Percentiles rank a stretch among this genome's conserved stretches.
phyloP scores from a whole-genome alignment of 53 echinoderm and acorn worm species.

The Paracentrotus lividus region DNA sequence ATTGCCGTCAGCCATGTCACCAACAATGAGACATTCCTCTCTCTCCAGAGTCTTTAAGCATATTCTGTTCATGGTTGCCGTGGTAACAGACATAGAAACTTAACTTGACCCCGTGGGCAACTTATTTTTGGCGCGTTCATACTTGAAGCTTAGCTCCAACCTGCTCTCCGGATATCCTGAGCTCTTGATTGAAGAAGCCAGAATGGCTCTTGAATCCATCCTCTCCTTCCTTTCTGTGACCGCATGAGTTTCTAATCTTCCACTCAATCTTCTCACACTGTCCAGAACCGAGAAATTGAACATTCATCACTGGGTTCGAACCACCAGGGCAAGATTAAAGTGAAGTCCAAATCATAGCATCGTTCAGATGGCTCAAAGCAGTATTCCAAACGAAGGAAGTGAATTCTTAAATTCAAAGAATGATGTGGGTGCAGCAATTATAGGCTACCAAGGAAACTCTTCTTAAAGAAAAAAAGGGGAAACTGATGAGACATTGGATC shows the following conservation, averaged over 20 bases:
- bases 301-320: background rate
- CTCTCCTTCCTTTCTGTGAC: background rate
- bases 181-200: conserved; percentile 49
- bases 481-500: background rate
- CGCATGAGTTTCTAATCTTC: conserved; percentile 1
- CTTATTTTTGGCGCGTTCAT: conserved; percentile 56
- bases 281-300: too few relatives aligned
- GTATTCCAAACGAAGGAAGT: background rate
- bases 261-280: background rate
- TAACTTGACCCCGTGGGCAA: conserved; percentile 56
- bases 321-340: background rate
- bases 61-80: conserved; percentile 52
- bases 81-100: conserved; percentile 64
- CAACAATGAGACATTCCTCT: conserved; percentile 53
- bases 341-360: background rate
- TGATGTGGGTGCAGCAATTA: background rate
- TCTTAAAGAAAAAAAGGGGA: background rate
- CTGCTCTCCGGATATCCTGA: conserved; percentile 60
- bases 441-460: background rate
- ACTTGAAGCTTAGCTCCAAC: conserved; percentile 14
- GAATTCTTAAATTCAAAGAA: background rate
- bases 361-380: background rate
- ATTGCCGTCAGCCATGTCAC: conserved; percentile 44
- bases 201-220: conserved; percentile 63
- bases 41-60: conserved; percentile 57